These are phyloP conservation scores for Mystacornis crossleyi DNA, from an alignment of 2,113 vertebrate genomes.

Conservation along the genomic window DNA sequence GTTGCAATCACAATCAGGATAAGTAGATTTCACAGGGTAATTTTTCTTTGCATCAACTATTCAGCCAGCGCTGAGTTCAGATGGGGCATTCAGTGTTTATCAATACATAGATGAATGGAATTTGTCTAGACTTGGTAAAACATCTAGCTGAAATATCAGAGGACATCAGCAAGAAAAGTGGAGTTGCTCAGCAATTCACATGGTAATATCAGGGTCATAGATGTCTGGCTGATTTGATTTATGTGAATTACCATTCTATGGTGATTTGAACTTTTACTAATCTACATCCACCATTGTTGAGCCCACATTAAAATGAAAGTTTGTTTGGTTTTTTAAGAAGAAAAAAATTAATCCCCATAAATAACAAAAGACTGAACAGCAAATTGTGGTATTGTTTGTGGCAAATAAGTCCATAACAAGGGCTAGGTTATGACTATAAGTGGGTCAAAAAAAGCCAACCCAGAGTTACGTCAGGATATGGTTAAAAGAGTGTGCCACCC, in stretches of 20 bases:
- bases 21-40: background rate
- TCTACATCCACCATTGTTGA: background rate
- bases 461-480: background rate
- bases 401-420: background rate
- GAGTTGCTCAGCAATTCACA: background rate
- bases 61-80: background rate
- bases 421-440: background rate
- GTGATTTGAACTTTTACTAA: background rate
- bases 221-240: background rate
- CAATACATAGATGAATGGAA: background rate
- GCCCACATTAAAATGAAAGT: background rate
- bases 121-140: background rate
- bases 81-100: background rate
- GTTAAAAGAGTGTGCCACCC: background rate
- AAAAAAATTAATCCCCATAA: background rate
- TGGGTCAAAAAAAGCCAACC: background rate
- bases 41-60: background rate
- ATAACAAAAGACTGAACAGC: background rate
- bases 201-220: background rate
- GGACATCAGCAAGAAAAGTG: background rate
- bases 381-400: background rate
- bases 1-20: background rate
- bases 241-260: background rate
- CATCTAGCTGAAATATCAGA: background rate
- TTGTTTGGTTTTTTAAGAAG: background rate